phyloP scores from a whole-genome alignment of 2,888 invertebrate genomes.

The Drosophila affinis region DNA sequence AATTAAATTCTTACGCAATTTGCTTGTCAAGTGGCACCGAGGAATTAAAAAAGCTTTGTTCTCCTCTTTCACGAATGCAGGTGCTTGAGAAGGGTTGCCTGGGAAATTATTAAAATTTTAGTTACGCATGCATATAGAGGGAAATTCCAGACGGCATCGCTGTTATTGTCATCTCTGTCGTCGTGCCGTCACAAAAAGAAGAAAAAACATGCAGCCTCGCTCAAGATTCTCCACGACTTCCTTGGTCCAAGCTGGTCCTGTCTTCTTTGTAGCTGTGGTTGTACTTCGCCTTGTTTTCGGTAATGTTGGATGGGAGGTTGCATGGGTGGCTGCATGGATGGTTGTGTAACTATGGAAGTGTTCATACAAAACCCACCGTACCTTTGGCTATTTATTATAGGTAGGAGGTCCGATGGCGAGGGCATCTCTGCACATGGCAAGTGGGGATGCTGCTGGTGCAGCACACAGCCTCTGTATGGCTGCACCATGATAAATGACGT shows the following conservation, averaged over 20 bases:
- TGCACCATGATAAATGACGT: constrained; percentile 53
- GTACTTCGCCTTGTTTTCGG: constrained; percentile 42
- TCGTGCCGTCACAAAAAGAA: constrained; percentile 27
- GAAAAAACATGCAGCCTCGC: not conserved
- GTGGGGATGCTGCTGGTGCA: constrained; percentile 33
- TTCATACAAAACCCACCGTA: constrained; percentile 46
- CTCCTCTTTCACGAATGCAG: not conserved
- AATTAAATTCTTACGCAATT: constrained; percentile 56
- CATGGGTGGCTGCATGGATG: not conserved
- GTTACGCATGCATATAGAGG: constrained; percentile 61
- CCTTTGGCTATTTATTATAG: constrained; percentile 63
- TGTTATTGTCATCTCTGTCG: constrained; percentile 9
- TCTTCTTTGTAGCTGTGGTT: constrained; percentile 47
- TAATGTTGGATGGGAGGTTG: constrained; percentile 16
- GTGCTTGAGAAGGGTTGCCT: constrained; percentile 7
- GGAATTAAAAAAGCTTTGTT: constrained; percentile 60
- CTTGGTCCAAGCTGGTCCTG: not conserved
- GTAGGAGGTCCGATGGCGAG: not conserved
- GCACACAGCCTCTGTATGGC: constrained; percentile 2
- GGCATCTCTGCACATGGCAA: constrained; percentile 37
- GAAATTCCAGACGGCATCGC: constrained; percentile 54
- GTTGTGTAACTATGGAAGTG: constrained; percentile 7
- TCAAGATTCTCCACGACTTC: not conserved
- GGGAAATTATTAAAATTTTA: constrained; percentile 73
- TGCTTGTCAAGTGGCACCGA: constrained; percentile 47